Evolutionary conservation across 2,797 vertebrate species (phyloP).

Genomic region (Enteromius mattozi): DNA sequence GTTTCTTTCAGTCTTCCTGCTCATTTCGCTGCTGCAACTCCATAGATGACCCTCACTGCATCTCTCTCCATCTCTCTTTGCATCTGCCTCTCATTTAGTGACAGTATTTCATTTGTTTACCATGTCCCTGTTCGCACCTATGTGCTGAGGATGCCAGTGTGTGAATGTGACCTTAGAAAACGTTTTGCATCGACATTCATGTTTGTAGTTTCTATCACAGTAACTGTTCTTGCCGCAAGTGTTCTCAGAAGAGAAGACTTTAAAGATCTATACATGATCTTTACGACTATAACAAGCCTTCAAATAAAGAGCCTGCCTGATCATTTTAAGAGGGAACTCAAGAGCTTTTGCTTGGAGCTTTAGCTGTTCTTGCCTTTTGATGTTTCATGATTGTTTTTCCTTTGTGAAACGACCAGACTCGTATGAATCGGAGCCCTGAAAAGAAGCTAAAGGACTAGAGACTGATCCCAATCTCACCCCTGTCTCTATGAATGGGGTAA

Average conservation of each 20-base stretch:
- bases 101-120: conserved; percentile 47
- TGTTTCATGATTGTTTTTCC: conserved; percentile 75
- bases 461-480: conserved; percentile 66
- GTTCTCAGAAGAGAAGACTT: conserved; percentile 48
- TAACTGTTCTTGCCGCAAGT: conserved; percentile 35
- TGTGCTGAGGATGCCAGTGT: conserved; percentile 49
- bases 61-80: conserved; percentile 58
- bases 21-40: conserved; percentile 52
- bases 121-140: conserved; percentile 46
- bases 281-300: conserved; percentile 51
- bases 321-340: conserved; percentile 74
- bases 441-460: conserved; percentile 77
- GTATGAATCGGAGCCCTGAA: conserved; percentile 69
- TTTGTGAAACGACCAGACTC: conserved; percentile 79
- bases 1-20: conserved; percentile 74
- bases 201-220: conserved; percentile 47
- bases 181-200: conserved; percentile 49
- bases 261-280: conserved; percentile 53
- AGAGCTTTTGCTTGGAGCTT: conserved; percentile 69
- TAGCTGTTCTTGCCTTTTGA: conserved; percentile 69
- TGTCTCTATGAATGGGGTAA: conserved; percentile 79
- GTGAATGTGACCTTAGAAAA: conserved; percentile 46
- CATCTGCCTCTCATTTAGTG: conserved; percentile 61
- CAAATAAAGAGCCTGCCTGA: conserved; percentile 76
- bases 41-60: conserved; percentile 59